Conservation (phyloP, 2,113 vertebrate genomes). For the Paedocypris sp. region DNA sequence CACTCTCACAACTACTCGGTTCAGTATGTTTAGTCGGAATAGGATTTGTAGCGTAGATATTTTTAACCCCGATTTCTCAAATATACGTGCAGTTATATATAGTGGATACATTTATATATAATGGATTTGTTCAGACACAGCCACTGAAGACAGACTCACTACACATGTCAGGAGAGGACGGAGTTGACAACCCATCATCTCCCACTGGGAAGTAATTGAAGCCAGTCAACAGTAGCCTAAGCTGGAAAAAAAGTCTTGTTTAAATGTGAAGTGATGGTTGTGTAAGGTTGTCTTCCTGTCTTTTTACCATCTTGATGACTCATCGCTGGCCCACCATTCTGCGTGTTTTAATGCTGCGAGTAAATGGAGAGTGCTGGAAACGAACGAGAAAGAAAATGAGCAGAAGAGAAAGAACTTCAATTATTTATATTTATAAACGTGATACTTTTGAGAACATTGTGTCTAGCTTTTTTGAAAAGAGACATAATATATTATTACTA, state of each 20-base stretch:
- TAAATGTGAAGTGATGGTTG: slow-evolving; percentile 14
- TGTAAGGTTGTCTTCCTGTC: slow-evolving; percentile 15
- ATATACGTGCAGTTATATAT: too few relatives aligned
- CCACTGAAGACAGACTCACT: neutral
- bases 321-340: slow-evolving; percentile 12
- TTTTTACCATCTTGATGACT: slow-evolving; percentile 22
- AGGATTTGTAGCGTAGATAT: too few relatives aligned
- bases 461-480: too few relatives aligned
- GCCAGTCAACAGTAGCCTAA: neutral
- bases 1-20: slow-evolving; percentile 1
- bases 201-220: neutral
- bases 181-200: slow-evolving; percentile 14
- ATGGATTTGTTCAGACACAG: slow-evolving; percentile 3
- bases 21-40: too few relatives aligned
- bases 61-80: neutral
- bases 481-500: too few relatives aligned
- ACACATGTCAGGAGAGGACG: neutral
- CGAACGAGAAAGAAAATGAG: slow-evolving; percentile 25
- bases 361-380: slow-evolving; percentile 18
- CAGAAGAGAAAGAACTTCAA: too few relatives aligned
- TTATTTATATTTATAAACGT: too few relatives aligned
- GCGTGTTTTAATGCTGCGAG: slow-evolving; percentile 21
- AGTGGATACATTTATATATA: neutral
- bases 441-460: too few relatives aligned
- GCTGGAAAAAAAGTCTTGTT: slow-evolving; percentile 2